Conservation (phyloP, 1,140 invertebrate species). For the Chelonus insularis region DNA sequence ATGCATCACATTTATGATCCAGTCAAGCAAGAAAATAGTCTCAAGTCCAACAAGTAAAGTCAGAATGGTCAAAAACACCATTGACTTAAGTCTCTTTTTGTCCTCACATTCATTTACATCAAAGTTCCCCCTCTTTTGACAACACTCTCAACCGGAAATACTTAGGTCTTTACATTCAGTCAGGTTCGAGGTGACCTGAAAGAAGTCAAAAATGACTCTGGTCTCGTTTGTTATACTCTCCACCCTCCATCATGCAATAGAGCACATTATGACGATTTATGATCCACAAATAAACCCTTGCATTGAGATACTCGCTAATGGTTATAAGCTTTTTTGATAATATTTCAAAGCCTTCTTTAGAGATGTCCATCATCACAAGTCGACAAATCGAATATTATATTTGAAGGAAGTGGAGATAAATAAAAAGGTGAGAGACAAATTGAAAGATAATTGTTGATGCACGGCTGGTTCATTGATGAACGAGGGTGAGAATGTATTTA, state of each 20-base stretch:
- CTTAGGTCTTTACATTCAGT: slow-evolving; percentile 27
- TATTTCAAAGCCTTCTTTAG: neutral
- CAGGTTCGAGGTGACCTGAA: slow-evolving; percentile 9
- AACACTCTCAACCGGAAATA: slow-evolving; percentile 29
- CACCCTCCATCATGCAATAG: slow-evolving; percentile 16
- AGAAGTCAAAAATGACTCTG: slow-evolving; percentile 28
- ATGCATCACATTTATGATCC: too few species aligned
- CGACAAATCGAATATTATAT: neutral
- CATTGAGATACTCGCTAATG: slow-evolving; percentile 24
- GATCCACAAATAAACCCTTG: slow-evolving; percentile 30
- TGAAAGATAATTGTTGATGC: slow-evolving; percentile 1
- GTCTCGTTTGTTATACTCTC: neutral
- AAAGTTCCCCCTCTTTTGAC: slow-evolving; percentile 11
- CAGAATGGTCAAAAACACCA: too few species aligned
- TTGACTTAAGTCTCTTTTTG: neutral
- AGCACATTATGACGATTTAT: slow-evolving; percentile 31
- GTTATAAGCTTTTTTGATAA: slow-evolving; percentile 11
- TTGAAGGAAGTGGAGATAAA: neutral
- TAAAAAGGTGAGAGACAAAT: slow-evolving; percentile 6
- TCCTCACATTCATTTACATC: neutral
- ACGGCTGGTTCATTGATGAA: neutral
- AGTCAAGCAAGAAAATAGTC: too few species aligned
- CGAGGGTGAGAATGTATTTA: neutral
- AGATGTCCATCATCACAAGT: neutral
- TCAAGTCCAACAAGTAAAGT: too few species aligned